These are phyloP conservation scores for Eunapius fragilis DNA, from an alignment of 37 sponge, comb jelly and placozoan genomes.

Conservation along the genomic window DNA sequence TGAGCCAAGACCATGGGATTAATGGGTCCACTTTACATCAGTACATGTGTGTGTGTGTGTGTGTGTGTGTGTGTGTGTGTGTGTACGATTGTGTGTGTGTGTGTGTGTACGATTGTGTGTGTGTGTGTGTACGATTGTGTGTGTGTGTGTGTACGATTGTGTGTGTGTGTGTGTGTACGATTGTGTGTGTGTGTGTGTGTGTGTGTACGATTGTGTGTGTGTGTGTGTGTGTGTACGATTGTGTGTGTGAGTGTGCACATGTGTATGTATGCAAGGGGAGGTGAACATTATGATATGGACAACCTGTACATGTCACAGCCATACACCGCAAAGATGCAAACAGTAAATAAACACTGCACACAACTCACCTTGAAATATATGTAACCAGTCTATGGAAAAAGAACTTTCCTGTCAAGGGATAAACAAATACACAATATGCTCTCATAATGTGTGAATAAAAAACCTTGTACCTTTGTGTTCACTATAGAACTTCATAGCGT, in stretches of 20 bases:
- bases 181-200: too few relatives aligned
- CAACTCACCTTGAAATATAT: conserved; percentile 19
- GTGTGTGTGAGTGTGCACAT: neutral
- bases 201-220: too few relatives aligned
- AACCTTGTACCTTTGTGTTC: conserved; percentile 52
- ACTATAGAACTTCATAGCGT: conserved; percentile 50
- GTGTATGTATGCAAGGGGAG: too few relatives aligned
- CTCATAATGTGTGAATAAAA: conserved; percentile 1
- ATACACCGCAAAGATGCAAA: neutral
- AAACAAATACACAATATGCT: neutral
- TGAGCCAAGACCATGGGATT: conserved; percentile 70
- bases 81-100: too few relatives aligned
- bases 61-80: neutral
- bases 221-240: too few relatives aligned
- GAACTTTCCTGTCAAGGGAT: conserved; percentile 50
- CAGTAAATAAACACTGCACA: neutral
- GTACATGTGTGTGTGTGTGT: neutral
- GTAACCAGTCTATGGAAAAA: conserved; percentile 60
- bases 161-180: too few relatives aligned
- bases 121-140: too few relatives aligned
- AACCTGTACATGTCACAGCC: too few relatives aligned
- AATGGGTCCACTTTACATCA: conserved; percentile 25
- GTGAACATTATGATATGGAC: too few relatives aligned
- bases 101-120: too few relatives aligned
- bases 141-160: too few relatives aligned